phyloP scores from a whole-genome alignment of 2,797 vertebrate genomes.

The Myotis vivesi region DNA sequence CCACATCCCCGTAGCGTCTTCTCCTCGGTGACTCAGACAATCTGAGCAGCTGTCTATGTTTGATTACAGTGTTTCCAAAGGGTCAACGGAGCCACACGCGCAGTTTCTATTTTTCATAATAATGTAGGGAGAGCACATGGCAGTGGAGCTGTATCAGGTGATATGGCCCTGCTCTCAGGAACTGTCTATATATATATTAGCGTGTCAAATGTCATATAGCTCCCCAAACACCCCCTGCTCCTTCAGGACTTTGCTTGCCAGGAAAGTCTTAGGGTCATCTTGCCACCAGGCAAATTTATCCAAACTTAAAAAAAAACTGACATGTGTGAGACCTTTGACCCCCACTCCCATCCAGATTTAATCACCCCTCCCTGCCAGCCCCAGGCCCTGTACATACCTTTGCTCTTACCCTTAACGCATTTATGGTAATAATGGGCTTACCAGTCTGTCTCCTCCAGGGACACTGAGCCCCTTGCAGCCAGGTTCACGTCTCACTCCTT shows the following conservation, averaged over 20 bases:
- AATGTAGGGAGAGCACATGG: neutral
- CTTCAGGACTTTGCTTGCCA: neutral
- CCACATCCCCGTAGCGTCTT: slow-evolving; percentile 20
- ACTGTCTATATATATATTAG: neutral
- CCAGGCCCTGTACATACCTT: neutral
- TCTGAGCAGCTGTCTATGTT: slow-evolving; percentile 46
- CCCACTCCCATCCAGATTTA: neutral
- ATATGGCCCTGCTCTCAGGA: neutral
- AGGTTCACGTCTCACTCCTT: neutral
- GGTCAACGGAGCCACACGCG: slow-evolving; percentile 15
- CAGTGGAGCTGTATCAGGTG: neutral
- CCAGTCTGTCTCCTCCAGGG: neutral
- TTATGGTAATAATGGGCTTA: neutral
- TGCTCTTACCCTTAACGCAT: neutral
- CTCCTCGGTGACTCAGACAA: slow-evolving; percentile 40
- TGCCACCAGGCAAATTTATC: neutral
- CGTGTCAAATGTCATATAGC: neutral
- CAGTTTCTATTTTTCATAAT: slow-evolving; percentile 46
- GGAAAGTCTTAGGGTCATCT: neutral
- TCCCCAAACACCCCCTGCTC: neutral
- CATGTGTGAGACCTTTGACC: neutral
- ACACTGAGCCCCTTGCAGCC: neutral
- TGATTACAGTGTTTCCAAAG: slow-evolving; percentile 39
- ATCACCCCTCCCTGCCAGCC: neutral
- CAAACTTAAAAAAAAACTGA: neutral